Percentiles rank a stretch among this genome's conserved stretches.
Evolutionary conservation across 2,113 vertebrate species (phyloP).

Genomic region (Octodon degus): DNA sequence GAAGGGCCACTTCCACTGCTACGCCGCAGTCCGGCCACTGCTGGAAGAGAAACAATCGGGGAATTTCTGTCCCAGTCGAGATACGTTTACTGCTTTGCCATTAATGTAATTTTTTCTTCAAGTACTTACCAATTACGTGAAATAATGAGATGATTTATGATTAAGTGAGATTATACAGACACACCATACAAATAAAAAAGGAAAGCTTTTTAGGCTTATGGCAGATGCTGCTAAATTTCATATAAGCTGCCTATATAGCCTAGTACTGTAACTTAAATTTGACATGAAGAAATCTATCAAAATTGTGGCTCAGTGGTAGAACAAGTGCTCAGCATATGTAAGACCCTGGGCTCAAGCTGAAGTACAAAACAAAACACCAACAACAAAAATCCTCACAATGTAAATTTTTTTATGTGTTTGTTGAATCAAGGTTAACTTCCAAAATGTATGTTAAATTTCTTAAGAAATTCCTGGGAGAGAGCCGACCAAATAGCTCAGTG

Average conservation of each 20-base stretch:
- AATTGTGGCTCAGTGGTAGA: neutral
- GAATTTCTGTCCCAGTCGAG: neutral
- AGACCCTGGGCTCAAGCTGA: neutral
- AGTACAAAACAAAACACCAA: neutral
- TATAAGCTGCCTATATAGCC: neutral
- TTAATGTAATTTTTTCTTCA: neutral
- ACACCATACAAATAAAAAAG: conserved; percentile 15
- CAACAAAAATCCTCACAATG: neutral
- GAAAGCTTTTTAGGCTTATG: neutral
- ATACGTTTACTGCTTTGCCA: conserved; percentile 3
- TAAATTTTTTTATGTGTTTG: neutral
- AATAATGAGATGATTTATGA: neutral
- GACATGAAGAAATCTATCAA: neutral
- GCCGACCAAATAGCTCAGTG: no score
- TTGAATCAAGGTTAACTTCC: conserved; percentile 20
- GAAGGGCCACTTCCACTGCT: neutral
- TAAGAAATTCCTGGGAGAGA: conserved; percentile 16
- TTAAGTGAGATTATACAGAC: neutral
- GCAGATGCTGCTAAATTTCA: conserved; percentile 13
- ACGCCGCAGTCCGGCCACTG: neutral
- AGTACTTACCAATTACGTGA: conserved; percentile 44
- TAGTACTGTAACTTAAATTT: neutral
- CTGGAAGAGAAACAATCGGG: neutral
- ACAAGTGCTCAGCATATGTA: no score
- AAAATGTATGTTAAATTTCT: neutral